phyloP scores from a whole-genome alignment of 2,797 vertebrate species.

The Spondyliosoma cantharus region DNA sequence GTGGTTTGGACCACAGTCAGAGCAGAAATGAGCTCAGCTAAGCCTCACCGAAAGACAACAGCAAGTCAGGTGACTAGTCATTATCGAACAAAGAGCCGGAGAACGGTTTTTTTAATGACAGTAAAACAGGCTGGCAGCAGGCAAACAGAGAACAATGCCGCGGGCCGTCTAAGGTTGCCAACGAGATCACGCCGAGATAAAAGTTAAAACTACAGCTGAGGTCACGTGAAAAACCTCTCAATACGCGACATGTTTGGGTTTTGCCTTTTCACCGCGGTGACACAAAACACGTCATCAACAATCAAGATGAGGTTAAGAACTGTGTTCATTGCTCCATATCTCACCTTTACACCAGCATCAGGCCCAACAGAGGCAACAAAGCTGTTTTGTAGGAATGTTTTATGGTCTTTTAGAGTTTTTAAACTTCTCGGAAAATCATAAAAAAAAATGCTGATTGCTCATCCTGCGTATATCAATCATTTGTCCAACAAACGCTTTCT shows the following conservation, averaged over 20 bases:
- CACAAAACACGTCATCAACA: background rate
- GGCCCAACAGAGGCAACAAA: no score
- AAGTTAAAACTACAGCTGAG: background rate
- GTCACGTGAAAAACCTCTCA: constrained; percentile 21
- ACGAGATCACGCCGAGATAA: background rate
- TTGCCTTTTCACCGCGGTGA: background rate
- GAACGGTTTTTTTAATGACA: constrained; percentile 38
- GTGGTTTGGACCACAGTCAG: constrained; percentile 34
- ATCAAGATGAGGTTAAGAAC: constrained; percentile 16
- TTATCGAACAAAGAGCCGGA: constrained; percentile 32
- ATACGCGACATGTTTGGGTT: background rate
- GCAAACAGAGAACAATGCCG: constrained; percentile 17
- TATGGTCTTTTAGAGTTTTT: no score
- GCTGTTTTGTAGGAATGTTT: no score
- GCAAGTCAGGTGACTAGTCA: constrained; percentile 23
- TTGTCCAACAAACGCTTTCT: no score
- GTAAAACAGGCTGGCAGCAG: constrained; percentile 20
- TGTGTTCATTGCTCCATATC: no score
- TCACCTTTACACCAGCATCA: no score
- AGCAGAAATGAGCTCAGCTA: constrained; percentile 36
- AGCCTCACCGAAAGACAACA: constrained; percentile 23
- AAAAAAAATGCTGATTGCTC: no score
- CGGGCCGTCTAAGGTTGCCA: constrained; percentile 20
- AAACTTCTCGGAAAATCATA: no score
- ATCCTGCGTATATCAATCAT: no score